Evolutionary conservation across 2,888 invertebrate genomes (phyloP).

Genomic region (Bombylius discolor): DNA sequence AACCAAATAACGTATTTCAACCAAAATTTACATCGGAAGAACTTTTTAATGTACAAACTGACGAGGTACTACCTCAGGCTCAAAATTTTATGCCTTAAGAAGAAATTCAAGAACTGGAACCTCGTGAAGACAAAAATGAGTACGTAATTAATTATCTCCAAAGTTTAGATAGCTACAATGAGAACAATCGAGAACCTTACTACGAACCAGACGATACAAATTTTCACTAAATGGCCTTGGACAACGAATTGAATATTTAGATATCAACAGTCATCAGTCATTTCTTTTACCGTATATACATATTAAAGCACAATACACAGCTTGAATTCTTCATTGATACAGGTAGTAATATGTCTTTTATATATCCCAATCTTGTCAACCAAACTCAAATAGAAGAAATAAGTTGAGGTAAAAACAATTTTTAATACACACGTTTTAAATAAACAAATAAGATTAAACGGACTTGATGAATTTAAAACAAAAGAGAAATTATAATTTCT

Average conservation of each 20-base stretch:
- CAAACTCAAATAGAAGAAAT: constrained; percentile 1
- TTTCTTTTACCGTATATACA: constrained; percentile 4
- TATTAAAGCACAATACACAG: not conserved
- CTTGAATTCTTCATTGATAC: constrained; percentile 4
- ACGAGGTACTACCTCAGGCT: too few relatives aligned
- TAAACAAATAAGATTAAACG: constrained; percentile 7
- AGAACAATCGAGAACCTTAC: not conserved
- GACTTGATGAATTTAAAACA: constrained; percentile 9
- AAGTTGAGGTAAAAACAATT: constrained; percentile 9
- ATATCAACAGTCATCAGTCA: constrained; percentile 6
- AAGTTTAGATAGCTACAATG: too few relatives aligned
- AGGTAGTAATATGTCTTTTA: constrained; percentile 9
- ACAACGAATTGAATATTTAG: constrained; percentile 1
- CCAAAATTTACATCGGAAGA: not conserved
- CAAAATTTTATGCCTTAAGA: not conserved
- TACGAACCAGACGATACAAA: constrained; percentile 1
- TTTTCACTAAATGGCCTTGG: constrained; percentile 3
- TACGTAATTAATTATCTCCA: not conserved
- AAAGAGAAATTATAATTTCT: constrained; percentile 4
- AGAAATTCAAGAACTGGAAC: too few relatives aligned
- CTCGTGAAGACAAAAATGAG: too few relatives aligned
- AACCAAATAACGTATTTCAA: too few relatives aligned
- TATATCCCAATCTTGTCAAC: constrained; percentile 9
- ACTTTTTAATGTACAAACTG: not conserved
- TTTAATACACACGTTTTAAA: constrained; percentile 4